Evolutionary conservation across 2,888 invertebrate species (phyloP).

Genomic region (Caradrina kadenii): DNA sequence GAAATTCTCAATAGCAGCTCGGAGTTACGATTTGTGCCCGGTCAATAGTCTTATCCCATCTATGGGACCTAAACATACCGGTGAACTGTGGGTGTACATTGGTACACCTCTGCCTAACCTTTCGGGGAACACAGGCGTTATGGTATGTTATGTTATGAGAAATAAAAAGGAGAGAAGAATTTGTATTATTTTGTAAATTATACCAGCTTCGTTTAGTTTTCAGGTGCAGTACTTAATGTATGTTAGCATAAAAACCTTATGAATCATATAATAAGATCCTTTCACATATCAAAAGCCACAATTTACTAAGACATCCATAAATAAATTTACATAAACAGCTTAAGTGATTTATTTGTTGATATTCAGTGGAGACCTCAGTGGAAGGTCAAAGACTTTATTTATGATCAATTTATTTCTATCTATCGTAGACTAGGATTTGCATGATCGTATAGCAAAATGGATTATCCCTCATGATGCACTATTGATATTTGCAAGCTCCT

Average conservation of each 20-base stretch:
- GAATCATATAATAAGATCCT: slow-evolving; percentile 5
- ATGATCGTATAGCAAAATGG: slow-evolving; percentile 77
- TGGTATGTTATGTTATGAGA: too few species aligned
- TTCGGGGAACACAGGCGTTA: too few species aligned
- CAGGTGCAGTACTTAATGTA: neutral
- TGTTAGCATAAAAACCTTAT: neutral
- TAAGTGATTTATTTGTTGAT: slow-evolving; percentile 64
- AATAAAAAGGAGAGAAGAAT: too few species aligned
- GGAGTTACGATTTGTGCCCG: too few species aligned
- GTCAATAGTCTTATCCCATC: too few species aligned
- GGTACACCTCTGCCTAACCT: too few species aligned
- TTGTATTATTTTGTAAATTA: neutral
- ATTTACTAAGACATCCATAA: slow-evolving; percentile 26
- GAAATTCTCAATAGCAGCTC: too few species aligned
- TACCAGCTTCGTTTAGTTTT: neutral
- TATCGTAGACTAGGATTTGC: slow-evolving; percentile 78
- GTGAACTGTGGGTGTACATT: too few species aligned
- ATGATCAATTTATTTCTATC: slow-evolving; percentile 78
- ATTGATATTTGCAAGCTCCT: slow-evolving; percentile 78
- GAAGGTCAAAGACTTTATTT: slow-evolving; percentile 74
- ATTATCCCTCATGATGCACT: slow-evolving; percentile 82
- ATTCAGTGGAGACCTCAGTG: slow-evolving; percentile 59
- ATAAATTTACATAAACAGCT: slow-evolving; percentile 57
- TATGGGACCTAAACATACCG: too few species aligned
- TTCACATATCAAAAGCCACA: slow-evolving; percentile 8